Percentiles rank a stretch among this genome's conserved stretches.
phyloP scores from a whole-genome alignment of 2,113 vertebrate genomes.

The Halichoeres trimaculatus region DNA sequence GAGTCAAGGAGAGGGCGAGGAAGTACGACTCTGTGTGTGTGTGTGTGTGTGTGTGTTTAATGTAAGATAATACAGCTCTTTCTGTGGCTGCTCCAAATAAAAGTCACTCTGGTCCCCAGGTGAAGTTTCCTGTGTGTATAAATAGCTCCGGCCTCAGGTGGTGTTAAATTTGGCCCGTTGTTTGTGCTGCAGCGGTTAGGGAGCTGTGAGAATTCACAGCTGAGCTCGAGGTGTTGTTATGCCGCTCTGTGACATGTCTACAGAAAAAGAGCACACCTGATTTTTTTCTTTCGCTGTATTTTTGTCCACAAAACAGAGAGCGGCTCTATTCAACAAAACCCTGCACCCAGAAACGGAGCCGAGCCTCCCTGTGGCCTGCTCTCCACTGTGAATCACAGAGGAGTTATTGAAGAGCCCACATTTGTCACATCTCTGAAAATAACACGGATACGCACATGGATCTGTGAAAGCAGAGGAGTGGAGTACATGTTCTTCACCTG shows the following conservation, averaged over 20 bases:
- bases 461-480: constrained; percentile 27
- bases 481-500: constrained; percentile 18
- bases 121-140: constrained; percentile 33
- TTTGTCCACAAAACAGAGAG: neutral
- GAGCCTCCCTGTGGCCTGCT: neutral
- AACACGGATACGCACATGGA: constrained; percentile 19
- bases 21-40: neutral
- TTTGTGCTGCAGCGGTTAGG: constrained; percentile 30
- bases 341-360: constrained; percentile 4
- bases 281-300: neutral
- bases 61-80: neutral
- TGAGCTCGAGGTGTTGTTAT: neutral
- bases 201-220: constrained; percentile 21
- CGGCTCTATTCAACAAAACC: neutral
- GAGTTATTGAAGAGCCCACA: constrained; percentile 18
- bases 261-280: constrained; percentile 7
- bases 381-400: constrained; percentile 34
- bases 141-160: constrained; percentile 42
- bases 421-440: constrained; percentile 49
- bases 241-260: neutral
- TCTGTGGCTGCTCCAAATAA: constrained; percentile 15
- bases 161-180: constrained; percentile 38
- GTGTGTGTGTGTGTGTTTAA: neutral
- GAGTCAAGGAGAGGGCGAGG: neutral
- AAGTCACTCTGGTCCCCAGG: constrained; percentile 1